Percentiles rank a stretch among this genome's conserved stretches.
Conservation (phyloP, 2,888 invertebrate genomes). For the Eupithecia subfuscata region DNA sequence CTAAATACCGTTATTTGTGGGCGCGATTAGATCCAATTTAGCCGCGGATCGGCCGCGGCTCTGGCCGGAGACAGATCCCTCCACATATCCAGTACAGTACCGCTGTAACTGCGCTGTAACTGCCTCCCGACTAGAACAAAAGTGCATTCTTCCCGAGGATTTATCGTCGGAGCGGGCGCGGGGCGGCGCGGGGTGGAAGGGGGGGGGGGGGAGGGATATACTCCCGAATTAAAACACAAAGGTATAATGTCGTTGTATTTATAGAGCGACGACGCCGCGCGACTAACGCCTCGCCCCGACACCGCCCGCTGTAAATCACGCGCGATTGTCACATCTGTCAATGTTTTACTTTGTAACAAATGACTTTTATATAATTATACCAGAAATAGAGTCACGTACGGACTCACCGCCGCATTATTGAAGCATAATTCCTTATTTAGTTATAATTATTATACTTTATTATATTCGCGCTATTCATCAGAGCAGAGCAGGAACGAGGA, state of each 20-base stretch:
- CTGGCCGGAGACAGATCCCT: conserved; percentile 22
- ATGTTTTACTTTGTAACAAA: conserved; percentile 43
- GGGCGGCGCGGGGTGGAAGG: conserved; percentile 31
- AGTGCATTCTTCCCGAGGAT: conserved; percentile 61
- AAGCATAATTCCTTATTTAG: background rate
- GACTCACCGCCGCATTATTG: background rate
- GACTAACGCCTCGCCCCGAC: conserved; percentile 53
- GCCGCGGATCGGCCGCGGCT: background rate
- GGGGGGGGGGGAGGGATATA: conserved; percentile 54
- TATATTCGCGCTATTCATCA: background rate
- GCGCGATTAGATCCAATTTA: conserved; percentile 19
- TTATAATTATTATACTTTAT: background rate
- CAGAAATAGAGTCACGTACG: conserved; percentile 37
- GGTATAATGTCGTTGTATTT: conserved; percentile 70
- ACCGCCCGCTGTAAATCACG: conserved; percentile 48
- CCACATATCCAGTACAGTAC: background rate
- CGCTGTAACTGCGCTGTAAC: conserved; percentile 4
- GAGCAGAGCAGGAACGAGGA: background rate
- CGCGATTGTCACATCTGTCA: conserved; percentile 45
- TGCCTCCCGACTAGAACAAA: conserved; percentile 28
- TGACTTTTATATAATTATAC: conserved; percentile 44
- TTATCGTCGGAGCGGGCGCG: conserved; percentile 52
- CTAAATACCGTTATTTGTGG: conserved; percentile 11
- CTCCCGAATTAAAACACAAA: conserved; percentile 64
- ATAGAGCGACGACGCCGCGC: conserved; percentile 55